A percentile compares a stretch with the other conserved stretches of the same genome.
Evolutionary conservation across 2,888 invertebrate species (phyloP).

Genomic region (Thereva nobilitata): DNA sequence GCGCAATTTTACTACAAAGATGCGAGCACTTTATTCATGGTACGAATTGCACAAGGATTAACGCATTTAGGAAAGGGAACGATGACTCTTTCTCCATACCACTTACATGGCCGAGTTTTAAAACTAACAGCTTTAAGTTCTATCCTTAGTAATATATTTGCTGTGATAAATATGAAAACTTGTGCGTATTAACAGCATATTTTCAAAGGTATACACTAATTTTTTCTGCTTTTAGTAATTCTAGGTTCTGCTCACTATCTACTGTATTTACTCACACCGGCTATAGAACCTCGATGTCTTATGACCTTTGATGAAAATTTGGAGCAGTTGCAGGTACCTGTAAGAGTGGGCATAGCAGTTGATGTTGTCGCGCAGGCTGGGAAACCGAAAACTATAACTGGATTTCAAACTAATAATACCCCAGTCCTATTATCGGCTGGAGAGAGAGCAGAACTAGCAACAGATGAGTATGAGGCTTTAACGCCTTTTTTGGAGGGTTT

Average conservation of each 20-base stretch:
- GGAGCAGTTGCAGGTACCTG: slow-evolving; percentile 85
- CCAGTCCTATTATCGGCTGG: slow-evolving; percentile 93
- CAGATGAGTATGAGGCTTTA: slow-evolving; percentile 88
- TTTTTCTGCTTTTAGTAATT: slow-evolving; percentile 67
- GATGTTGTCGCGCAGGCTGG: slow-evolving; percentile 97
- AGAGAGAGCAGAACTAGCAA: slow-evolving; percentile 93
- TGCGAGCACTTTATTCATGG: slow-evolving; percentile 92
- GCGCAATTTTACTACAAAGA: slow-evolving; percentile 96
- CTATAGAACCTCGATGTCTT: slow-evolving; percentile 96
- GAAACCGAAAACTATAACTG: slow-evolving; percentile 96
- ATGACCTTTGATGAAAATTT: slow-evolving; percentile 92
- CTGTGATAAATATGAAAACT: slow-evolving; percentile 92
- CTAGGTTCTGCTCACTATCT: slow-evolving; percentile 91
- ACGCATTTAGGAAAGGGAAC: slow-evolving; percentile 97
- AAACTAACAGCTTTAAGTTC: slow-evolving; percentile 92
- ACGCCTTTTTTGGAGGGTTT: slow-evolving; percentile 96
- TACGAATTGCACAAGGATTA: slow-evolving; percentile 88
- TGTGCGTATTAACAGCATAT: slow-evolving; percentile 64
- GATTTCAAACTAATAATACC: slow-evolving; percentile 96
- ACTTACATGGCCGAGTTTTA: slow-evolving; percentile 87
- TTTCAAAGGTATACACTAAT: not conserved
- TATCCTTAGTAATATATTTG: slow-evolving; percentile 81
- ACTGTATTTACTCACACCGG: slow-evolving; percentile 88
- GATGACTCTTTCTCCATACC: slow-evolving; percentile 88
- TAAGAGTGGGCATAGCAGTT: slow-evolving; percentile 86